A percentile compares a stretch with the other conserved stretches of the same genome.
These are phyloP conservation scores for Drosophila pruinosa DNA, from an alignment of 1,140 invertebrate species.

Conservation along the genomic window DNA sequence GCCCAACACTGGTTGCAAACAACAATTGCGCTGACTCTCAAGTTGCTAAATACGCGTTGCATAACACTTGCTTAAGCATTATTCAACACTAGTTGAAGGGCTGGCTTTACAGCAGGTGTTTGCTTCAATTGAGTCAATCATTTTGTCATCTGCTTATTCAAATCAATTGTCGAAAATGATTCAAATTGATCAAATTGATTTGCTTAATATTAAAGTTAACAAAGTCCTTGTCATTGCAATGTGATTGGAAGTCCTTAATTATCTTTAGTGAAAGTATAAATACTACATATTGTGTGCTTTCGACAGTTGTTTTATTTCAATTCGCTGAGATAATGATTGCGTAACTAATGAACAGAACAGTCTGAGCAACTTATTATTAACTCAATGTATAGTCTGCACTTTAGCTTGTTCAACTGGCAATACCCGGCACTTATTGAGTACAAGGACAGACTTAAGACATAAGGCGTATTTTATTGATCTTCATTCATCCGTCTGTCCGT, in stretches of 20 bases:
- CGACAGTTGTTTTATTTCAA: background rate
- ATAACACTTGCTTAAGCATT: background rate
- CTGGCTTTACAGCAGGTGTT: background rate
- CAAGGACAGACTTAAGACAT: no score
- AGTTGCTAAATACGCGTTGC: background rate
- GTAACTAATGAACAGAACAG: background rate
- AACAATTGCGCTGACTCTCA: background rate
- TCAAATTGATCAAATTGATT: background rate
- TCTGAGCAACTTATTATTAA: background rate
- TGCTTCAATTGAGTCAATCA: background rate
- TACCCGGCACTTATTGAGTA: background rate
- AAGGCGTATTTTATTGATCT: no score
- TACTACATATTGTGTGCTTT: background rate
- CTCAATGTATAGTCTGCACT: background rate
- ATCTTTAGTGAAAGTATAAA: no score
- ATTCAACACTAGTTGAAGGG: background rate
- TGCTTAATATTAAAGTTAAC: background rate
- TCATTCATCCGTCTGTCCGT: no score
- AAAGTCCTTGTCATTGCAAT: no score
- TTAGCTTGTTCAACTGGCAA: background rate
- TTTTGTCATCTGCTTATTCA: no score
- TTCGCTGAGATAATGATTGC: background rate
- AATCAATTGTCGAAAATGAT: background rate
- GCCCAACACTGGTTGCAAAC: conserved; percentile 21
- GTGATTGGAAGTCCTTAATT: no score